Evolutionary conservation across 2,888 invertebrate genomes (phyloP).

Genomic region (Machimus atricapillus): DNA sequence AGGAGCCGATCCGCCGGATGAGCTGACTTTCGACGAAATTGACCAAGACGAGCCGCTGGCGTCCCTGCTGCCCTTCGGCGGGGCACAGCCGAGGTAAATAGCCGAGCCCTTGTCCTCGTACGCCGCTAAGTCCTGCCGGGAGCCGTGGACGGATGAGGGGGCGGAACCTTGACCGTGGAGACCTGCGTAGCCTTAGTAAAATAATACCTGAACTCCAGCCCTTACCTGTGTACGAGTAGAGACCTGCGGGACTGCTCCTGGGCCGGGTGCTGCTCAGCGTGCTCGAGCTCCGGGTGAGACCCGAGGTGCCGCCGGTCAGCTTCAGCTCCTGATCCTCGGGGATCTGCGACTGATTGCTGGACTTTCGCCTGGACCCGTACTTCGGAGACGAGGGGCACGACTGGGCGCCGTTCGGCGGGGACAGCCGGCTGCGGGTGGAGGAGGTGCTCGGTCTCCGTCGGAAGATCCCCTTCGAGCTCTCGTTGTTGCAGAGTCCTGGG

Average conservation of each 20-base stretch:
- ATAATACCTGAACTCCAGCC: not conserved
- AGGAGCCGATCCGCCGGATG: conserved; percentile 73
- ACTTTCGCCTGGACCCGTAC: conserved; percentile 46
- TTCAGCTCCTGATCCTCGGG: conserved; percentile 58
- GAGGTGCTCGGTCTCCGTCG: conserved; percentile 60
- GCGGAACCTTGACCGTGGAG: conserved; percentile 66
- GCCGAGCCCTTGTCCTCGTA: conserved; percentile 69
- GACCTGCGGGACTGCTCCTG: conserved; percentile 79
- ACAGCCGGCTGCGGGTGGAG: conserved; percentile 53
- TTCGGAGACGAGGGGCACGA: conserved; percentile 62
- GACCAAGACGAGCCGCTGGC: conserved; percentile 53
- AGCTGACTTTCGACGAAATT: conserved; percentile 65
- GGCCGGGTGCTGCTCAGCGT: conserved; percentile 66
- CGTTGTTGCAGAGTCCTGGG: conserved; percentile 61
- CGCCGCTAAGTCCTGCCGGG: conserved; percentile 72
- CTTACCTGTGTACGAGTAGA: conserved; percentile 74
- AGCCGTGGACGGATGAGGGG: conserved; percentile 76
- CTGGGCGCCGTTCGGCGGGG: conserved; percentile 56
- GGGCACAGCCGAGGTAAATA: conserved; percentile 66
- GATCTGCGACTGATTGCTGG: conserved; percentile 55
- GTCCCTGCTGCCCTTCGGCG: conserved; percentile 54
- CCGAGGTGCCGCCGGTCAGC: not conserved
- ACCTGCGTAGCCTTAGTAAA: conserved; percentile 43
- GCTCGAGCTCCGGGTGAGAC: conserved; percentile 53
- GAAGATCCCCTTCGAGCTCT: conserved; percentile 60